These are phyloP conservation scores for Lonchura striata DNA, from an alignment of 2,113 vertebrate species.

Conservation along the genomic window DNA sequence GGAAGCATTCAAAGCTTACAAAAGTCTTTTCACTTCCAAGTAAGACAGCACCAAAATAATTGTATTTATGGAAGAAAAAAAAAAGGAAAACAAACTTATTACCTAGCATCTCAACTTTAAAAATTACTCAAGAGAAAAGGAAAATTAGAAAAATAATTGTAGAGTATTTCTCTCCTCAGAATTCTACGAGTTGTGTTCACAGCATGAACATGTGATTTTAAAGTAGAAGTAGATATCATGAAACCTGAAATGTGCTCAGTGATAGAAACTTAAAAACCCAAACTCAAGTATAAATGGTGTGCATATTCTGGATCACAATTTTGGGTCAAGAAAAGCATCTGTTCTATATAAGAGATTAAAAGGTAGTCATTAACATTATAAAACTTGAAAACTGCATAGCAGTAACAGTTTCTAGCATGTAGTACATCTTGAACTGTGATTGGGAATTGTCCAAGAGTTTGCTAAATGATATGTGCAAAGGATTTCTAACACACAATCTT, in stretches of 20 bases:
- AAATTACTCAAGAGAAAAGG: not conserved
- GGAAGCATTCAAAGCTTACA: not conserved
- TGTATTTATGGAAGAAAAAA: not conserved
- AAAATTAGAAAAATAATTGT: not conserved
- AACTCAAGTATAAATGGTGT: not conserved
- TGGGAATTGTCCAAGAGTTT: not conserved
- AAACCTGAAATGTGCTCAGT: not conserved
- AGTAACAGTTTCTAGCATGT: not conserved
- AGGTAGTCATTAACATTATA: not conserved
- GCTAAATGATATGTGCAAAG: not conserved
- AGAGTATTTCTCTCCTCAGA: not conserved
- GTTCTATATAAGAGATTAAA: not conserved
- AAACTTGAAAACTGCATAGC: not conserved
- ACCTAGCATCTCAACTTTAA: not conserved
- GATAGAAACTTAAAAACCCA: not conserved
- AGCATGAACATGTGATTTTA: not conserved
- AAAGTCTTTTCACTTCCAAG: not conserved
- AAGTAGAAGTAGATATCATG: not conserved
- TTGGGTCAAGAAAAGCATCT: not conserved
- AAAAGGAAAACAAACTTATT: not conserved
- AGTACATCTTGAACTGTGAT: not conserved
- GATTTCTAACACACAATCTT: not conserved
- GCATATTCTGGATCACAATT: not conserved
- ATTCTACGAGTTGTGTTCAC: not conserved
- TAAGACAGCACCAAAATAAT: not conserved